Evolutionary conservation across 2,113 vertebrate species (phyloP), one percentile per base, ranked within the genome.

Genomic region (Pleuronectes platessa): DNA sequence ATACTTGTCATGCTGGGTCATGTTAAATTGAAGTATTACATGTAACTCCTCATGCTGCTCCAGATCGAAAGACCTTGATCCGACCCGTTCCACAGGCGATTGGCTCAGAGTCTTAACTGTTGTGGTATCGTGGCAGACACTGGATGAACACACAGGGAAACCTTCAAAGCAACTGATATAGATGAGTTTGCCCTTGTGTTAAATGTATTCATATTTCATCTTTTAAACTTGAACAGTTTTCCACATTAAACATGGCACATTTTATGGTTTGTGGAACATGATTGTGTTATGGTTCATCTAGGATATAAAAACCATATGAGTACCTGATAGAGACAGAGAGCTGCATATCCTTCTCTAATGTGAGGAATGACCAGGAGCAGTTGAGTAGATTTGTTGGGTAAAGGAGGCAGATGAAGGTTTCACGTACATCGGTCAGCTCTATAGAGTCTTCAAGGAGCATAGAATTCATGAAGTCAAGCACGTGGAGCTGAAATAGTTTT

Each of bases 341-440:
- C 37, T 68, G 66, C 35, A 26, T 3, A 0, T 82, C 76, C 2
- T 54, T 1, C 3, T 51, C n/a, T 24, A 70, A 31, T 31, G 31
- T 24, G 15, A 8, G 2, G n/a, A 86, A 66, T 7, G 73, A 47
- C 89, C 87, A 89, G 60, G 88, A 90, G 72, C 92, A 93, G 84
- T 86, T 89, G 31, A 92, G 78, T 2, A 15, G 0, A 26, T 84
- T 67, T 26, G 53, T 76, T 31, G 73, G 74, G 66, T 84, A 74
- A 71, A 86, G 61, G 23, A 72, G 3, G 76, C 92, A 93, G 31
- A 0, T 23, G 7, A 82, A 56, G 1, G 27, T 49, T 24, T 54
- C 54, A 0, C 27, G 1, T 0, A 26, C 0, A 1, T n/a, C 1
- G 4, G 9, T 37, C 5, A 4, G 0, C 0, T 27, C 5, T 0